Evolutionary conservation across 64 coral and sea anemone genomes (phyloP).

Genomic region (Pocillopora verrucosa): DNA sequence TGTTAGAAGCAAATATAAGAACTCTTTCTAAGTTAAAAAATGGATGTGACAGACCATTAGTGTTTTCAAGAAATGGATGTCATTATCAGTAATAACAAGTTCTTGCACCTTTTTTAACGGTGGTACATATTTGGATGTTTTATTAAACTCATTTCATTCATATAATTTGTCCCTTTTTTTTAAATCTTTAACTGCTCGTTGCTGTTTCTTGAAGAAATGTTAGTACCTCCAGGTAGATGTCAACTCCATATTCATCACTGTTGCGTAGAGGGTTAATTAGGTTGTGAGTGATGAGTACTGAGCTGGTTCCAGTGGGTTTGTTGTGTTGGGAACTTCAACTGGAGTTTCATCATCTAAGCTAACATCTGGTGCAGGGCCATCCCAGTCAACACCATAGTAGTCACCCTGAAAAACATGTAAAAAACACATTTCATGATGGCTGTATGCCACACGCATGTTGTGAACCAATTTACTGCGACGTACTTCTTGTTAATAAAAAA

Average conservation of each 20-base stretch:
- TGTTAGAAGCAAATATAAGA: too few relatives aligned
- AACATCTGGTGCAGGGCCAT: conserved; percentile 22
- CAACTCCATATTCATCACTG: conserved; percentile 19
- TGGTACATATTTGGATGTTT: neutral
- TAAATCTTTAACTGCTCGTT: conserved; percentile 8
- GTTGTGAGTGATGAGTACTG: neutral
- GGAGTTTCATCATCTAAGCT: neutral
- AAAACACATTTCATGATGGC: neutral
- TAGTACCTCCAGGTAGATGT: conserved; percentile 2
- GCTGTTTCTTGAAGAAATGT: neutral
- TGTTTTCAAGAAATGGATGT: too few relatives aligned
- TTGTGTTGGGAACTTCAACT: neutral
- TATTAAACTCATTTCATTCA: neutral
- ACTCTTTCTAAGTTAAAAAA: too few relatives aligned
- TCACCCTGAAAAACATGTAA: neutral
- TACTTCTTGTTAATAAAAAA: too few relatives aligned
- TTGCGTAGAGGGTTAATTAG: neutral
- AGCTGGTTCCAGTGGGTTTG: neutral
- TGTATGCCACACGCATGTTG: neutral
- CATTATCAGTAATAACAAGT: too few relatives aligned
- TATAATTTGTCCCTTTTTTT: neutral
- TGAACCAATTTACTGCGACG: neutral
- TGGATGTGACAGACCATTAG: too few relatives aligned
- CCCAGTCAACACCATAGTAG: conserved; percentile 17
- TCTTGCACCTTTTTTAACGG: too few relatives aligned